A percentile compares a stretch with the other conserved stretches of the same genome.
phyloP scores from a whole-genome alignment of 2,888 invertebrate genomes.

The Arctia plantaginis region DNA sequence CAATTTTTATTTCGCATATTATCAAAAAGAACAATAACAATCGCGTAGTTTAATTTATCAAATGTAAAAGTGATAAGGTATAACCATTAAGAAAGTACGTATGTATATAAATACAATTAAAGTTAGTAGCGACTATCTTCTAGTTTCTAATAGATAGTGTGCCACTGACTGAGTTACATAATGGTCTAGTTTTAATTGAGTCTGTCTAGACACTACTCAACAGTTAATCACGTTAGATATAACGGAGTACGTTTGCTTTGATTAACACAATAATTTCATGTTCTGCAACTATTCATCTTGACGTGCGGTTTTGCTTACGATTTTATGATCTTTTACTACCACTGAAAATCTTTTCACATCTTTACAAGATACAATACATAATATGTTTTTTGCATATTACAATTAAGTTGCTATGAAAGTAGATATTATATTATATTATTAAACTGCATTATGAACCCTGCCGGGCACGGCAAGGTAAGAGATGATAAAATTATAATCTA shows the following conservation, averaged over 20 bases:
- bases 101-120: background rate
- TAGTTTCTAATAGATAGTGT: background rate
- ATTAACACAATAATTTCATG: slow-evolving; percentile 32
- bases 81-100: background rate
- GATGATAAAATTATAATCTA: too few relatives aligned
- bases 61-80: background rate
- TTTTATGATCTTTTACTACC: background rate
- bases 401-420: too few relatives aligned
- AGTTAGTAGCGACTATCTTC: background rate
- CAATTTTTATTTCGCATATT: background rate
- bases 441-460: too few relatives aligned
- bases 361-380: background rate
- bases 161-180: slow-evolving; percentile 41
- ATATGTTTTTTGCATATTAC: background rate
- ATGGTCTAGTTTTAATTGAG: slow-evolving; percentile 46
- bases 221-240: slow-evolving; percentile 43
- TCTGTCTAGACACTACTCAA: slow-evolving; percentile 51
- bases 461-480: too few relatives aligned
- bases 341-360: background rate
- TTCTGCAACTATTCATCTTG: background rate
- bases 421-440: too few relatives aligned
- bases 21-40: background rate
- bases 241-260: slow-evolving; percentile 25
- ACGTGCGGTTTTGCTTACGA: background rate
- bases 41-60: background rate